Conservation (phyloP, 1,140 invertebrate species). For the Eumeta japonica region DNA sequence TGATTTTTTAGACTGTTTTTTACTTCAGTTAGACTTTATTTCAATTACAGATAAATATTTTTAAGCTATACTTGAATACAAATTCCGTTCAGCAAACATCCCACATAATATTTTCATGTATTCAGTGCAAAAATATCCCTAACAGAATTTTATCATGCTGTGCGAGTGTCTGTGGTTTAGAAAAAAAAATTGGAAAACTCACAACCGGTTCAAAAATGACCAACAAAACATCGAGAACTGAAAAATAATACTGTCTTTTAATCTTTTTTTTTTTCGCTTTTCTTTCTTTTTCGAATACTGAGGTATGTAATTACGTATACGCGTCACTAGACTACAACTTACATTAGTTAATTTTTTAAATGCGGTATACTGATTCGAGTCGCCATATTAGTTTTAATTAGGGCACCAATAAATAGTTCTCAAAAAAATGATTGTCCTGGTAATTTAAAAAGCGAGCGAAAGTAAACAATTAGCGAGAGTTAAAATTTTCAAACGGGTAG, state of each 20-base stretch:
- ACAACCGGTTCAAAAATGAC: constrained; percentile 33
- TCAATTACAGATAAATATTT: background rate
- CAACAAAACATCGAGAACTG: constrained; percentile 6
- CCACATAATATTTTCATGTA: constrained; percentile 22
- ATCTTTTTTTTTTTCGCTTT: constrained; percentile 2
- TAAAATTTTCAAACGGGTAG: too few relatives aligned
- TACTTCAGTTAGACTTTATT: constrained; percentile 4
- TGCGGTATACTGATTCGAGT: background rate
- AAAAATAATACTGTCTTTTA: constrained; percentile 1
- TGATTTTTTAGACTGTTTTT: too few relatives aligned
- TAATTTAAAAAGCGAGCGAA: too few relatives aligned
- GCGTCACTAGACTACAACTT: constrained; percentile 24
- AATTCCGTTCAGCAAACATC: too few relatives aligned
- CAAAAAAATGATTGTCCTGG: too few relatives aligned
- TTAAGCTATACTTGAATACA: constrained; percentile 8
- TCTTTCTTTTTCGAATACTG: constrained; percentile 32
- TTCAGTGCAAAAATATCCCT: constrained; percentile 14
- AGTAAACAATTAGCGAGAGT: too few relatives aligned
- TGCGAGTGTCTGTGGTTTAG: too few relatives aligned
- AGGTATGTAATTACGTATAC: constrained; percentile 56
- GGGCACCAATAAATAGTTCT: too few relatives aligned
- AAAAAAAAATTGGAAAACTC: constrained; percentile 22
- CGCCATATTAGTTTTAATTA: background rate
- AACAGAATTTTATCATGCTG: too few relatives aligned
- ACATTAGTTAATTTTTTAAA: constrained; percentile 1